Evolutionary conservation across 2,113 vertebrate genomes (phyloP).

Genomic region (Sitta europaea): DNA sequence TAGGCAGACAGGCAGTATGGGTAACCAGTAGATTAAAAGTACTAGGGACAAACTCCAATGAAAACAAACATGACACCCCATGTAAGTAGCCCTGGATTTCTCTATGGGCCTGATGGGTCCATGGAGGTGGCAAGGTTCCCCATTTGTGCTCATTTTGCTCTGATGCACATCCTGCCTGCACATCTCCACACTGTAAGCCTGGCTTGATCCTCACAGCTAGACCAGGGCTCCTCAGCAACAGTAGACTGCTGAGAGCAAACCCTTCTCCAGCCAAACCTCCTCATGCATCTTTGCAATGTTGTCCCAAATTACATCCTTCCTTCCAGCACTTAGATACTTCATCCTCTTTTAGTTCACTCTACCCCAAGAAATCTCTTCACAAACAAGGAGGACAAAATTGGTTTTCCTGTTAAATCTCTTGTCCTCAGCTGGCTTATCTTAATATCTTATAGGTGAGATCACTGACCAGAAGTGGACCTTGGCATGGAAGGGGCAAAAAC

Average conservation of each 20-base stretch:
- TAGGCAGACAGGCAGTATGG: accelerated
- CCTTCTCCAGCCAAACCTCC: background rate
- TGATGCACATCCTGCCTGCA: background rate
- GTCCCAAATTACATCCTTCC: background rate
- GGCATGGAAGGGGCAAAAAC: background rate
- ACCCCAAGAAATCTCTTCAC: background rate
- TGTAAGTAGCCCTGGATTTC: background rate
- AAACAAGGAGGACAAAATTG: background rate
- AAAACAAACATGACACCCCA: background rate
- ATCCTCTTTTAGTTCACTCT: background rate
- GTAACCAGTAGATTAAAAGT: background rate
- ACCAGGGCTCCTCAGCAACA: background rate
- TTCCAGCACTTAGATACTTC: background rate
- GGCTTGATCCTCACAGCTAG: background rate
- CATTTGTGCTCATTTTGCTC: background rate
- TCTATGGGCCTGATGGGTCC: background rate
- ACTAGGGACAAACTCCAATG: background rate
- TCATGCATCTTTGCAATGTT: background rate
- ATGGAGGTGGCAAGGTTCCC: background rate
- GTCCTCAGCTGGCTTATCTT: background rate
- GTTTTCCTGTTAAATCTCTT: background rate
- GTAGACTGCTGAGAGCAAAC: background rate
- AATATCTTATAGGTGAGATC: background rate
- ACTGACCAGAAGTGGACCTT: background rate
- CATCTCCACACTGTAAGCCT: background rate